Base-by-base conservation (phyloP, 2,797 vertebrate species). In the Urosaurus nigricauda region DNA sequence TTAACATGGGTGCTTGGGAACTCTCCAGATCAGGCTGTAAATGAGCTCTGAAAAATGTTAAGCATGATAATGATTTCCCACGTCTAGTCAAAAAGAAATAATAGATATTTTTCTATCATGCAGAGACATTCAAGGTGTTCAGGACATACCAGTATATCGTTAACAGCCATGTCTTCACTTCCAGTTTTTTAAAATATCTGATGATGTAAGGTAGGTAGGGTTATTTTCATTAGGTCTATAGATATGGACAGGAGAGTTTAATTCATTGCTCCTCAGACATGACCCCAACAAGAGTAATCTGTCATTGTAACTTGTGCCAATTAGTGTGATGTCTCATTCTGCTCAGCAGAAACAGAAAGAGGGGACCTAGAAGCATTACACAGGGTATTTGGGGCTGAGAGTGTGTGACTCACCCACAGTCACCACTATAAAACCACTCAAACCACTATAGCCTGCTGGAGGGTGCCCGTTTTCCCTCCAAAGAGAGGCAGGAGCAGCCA, bases 1-100 rank as follows among this genome's bases (percentile, higher is more conserved):
- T 89, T 82, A 29, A 85, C 63, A 12, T 70, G 3, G 74, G 35
- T 88, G 29, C 47, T 68, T 71, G 82, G 65, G 19, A 83, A 56
- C 84, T 91, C 70, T 83, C 29, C 78, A 21, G 4, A 85, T 92
- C 63, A 85, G 43, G 37, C 0, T 88, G 35, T 84, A 90, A 93
- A 92, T 77, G 1, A 91, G 63, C 86, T 89, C 89, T 93, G 88
- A 92, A 56, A 91, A 88, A 79, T 43, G 88, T 65, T 92, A 70
- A n/a, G 40, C 79, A 83, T 91, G 13, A 35, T 90, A 40, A 89
- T 88, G 88, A 90, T 89, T 85, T 86, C 5, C 26, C 80, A 81
- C 40, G 17, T 85, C 32, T 85, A 90, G 37, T 43, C 16, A 80
- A 90, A 73, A 21, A 82, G 84, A 91, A 29, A 92, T 78, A 79